These are phyloP conservation scores for Columba guinea DNA, from an alignment of 2,797 vertebrate genomes.

Conservation along the genomic window DNA sequence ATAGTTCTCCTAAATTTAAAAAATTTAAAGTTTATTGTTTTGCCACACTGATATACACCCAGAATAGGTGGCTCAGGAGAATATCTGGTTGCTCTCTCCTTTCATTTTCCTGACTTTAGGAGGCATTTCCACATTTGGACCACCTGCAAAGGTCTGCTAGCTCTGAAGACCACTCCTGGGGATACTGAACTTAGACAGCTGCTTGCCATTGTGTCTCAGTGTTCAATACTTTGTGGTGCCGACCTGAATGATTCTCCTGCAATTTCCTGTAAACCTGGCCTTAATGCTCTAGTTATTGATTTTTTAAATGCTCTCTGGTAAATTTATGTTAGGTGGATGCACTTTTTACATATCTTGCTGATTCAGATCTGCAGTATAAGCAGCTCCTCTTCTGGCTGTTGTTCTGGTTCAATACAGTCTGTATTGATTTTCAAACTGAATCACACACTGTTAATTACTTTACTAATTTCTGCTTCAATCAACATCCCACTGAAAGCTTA, in stretches of 20 bases:
- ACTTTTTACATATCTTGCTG: constrained; percentile 21
- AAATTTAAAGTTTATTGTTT: not conserved
- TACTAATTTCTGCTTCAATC: constrained; percentile 28
- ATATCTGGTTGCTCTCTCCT: not conserved
- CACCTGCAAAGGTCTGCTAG: not conserved
- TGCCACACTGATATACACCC: not conserved
- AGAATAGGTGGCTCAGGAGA: not conserved
- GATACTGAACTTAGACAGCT: not conserved
- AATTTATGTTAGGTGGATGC: not conserved
- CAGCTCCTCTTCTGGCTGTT: not conserved
- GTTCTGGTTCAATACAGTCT: not conserved
- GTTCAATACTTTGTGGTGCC: constrained; percentile 39
- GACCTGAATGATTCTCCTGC: not conserved
- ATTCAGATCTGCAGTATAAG: constrained; percentile 1
- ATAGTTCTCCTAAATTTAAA: not conserved
- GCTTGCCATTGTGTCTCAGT: not conserved
- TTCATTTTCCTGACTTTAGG: not conserved
- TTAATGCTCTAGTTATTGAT: constrained; percentile 48
- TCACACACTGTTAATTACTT: constrained; percentile 2
- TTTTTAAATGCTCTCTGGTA: not conserved
- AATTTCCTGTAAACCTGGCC: constrained; percentile 37
- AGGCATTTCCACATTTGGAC: not conserved
- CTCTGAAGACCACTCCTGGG: not conserved
- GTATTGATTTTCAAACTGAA: constrained; percentile 32
- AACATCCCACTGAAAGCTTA: constrained; percentile 17